Percentiles rank a stretch among this genome's conserved stretches.
Conservation (phyloP, 2,113 vertebrate genomes). For the Fulica atra region DNA sequence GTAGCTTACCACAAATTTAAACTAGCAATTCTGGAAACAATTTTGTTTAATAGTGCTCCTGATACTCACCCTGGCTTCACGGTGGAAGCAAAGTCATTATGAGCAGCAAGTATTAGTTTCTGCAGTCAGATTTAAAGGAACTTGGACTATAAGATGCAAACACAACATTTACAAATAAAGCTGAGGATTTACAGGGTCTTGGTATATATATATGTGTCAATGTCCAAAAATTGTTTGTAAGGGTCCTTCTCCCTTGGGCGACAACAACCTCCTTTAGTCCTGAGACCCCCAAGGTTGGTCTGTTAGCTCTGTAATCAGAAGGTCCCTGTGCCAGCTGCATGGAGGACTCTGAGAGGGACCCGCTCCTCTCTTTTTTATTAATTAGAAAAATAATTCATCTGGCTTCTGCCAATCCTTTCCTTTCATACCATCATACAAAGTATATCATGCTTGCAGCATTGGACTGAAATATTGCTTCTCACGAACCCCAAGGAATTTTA, state of each 20-base stretch:
- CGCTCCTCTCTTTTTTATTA: neutral
- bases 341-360: neutral
- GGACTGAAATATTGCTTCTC: neutral
- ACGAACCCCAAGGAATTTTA: neutral
- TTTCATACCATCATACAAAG: neutral
- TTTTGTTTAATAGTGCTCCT: neutral
- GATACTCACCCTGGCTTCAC: neutral
- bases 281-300: neutral
- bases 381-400: neutral
- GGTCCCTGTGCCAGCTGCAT: neutral
- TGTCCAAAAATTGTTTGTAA: neutral
- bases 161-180: neutral
- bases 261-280: neutral
- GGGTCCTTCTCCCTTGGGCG: neutral
- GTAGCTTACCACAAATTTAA: neutral
- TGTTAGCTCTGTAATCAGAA: neutral
- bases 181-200: neutral
- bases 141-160: neutral
- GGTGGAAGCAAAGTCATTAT: neutral
- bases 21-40: neutral
- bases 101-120: neutral
- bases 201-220: neutral
- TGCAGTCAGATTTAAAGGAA: neutral
- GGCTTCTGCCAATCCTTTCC: neutral
- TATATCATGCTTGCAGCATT: neutral